These are phyloP conservation scores for Engraulis encrasicolus DNA, from an alignment of 2,113 vertebrate genomes.

Conservation along the genomic window DNA sequence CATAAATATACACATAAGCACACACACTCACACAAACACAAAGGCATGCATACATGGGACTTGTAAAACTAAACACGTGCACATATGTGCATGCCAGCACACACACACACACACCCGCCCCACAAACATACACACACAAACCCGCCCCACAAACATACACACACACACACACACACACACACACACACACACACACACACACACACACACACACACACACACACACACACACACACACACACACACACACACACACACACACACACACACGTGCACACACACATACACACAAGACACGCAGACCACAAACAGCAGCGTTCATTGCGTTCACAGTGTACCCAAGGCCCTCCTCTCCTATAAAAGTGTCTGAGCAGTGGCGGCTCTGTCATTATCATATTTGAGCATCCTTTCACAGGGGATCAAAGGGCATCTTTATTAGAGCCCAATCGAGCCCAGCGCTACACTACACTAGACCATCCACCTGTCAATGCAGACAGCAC, in stretches of 20 bases:
- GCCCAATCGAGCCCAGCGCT: neutral
- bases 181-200: neutral
- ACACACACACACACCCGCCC: no score
- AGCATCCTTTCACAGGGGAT: conserved; percentile 4
- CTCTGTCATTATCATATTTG: conserved; percentile 22
- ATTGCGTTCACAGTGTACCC: neutral
- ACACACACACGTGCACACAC: neutral
- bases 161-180: no score
- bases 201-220: conserved; percentile 1
- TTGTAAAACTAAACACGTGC: no score
- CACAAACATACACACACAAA: no score
- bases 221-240: neutral
- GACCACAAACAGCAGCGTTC: no score
- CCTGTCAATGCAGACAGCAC: conserved; percentile 17
- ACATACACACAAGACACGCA: conserved; percentile 8
- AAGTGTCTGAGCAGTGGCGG: neutral
- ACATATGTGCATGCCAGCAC: no score
- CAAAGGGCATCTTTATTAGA: conserved; percentile 2
- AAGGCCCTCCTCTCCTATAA: neutral
- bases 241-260: conserved; percentile 12
- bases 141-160: no score
- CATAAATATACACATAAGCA: no score
- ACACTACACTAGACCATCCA: neutral
- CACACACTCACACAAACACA: no score
- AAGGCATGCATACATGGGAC: no score